Conservation (phyloP, 1,140 invertebrate species). For the Armadillidium nasatum region DNA sequence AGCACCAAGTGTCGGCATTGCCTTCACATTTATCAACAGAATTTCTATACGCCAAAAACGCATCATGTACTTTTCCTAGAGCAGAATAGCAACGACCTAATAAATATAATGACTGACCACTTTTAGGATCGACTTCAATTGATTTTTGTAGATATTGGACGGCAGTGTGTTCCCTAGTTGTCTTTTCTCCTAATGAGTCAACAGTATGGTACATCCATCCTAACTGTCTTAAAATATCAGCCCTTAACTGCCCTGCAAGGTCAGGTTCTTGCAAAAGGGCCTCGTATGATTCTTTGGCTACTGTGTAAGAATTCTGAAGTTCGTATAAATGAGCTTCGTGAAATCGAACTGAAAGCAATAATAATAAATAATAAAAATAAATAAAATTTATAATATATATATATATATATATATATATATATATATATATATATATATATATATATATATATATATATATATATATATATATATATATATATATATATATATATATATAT, state of each 20-base stretch:
- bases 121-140: constrained; percentile 78
- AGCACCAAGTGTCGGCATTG: constrained; percentile 99
- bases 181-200: constrained; percentile 72
- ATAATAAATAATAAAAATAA: no score
- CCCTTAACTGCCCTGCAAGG: constrained; percentile 70
- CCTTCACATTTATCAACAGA: constrained; percentile 99
- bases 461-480: no score
- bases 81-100: constrained; percentile 83
- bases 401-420: not conserved
- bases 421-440: no score
- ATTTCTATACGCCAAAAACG: constrained; percentile 95
- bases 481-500: no score
- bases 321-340: constrained; percentile 90
- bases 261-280: constrained; percentile 74
- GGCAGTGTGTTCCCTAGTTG: constrained; percentile 69
- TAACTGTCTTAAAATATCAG: constrained; percentile 87
- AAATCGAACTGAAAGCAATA: constrained; percentile 87
- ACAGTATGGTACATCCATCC: constrained; percentile 95
- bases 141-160: constrained; percentile 86
- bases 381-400: no score
- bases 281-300: constrained; percentile 89
- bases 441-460: no score
- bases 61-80: constrained; percentile 94
- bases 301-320: constrained; percentile 80
- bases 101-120: constrained; percentile 90